phyloP scores from a whole-genome alignment of 1,140 invertebrate species.

The Mesaphorura yosii region DNA sequence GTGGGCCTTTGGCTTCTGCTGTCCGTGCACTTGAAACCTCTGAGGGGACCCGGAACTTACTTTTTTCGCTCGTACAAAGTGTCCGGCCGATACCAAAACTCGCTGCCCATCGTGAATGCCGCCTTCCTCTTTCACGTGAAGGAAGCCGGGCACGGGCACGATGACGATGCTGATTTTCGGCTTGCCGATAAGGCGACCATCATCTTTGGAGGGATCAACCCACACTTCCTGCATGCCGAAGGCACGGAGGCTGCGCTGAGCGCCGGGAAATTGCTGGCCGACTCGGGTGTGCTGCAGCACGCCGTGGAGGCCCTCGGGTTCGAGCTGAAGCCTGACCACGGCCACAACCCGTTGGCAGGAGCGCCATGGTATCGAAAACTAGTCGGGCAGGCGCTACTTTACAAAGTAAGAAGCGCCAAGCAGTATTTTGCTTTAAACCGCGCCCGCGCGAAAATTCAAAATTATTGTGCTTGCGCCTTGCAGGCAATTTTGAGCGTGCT shows the following conservation, averaged over 20 bases:
- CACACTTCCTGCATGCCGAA: constrained; percentile 53
- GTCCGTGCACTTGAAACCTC: constrained; percentile 23
- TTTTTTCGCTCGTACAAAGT: no score
- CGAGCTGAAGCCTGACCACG: constrained; percentile 53
- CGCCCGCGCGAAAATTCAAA: constrained; percentile 41
- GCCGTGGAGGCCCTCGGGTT: constrained; percentile 45
- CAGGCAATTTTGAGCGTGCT: constrained; percentile 36
- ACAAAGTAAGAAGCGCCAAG: constrained; percentile 50
- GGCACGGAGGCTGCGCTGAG: constrained; percentile 52
- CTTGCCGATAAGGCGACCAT: constrained; percentile 45
- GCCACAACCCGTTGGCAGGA: constrained; percentile 41
- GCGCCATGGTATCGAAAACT: constrained; percentile 49
- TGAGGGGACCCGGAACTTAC: background rate
- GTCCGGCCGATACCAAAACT: constrained; percentile 44
- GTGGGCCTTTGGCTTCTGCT: constrained; percentile 29
- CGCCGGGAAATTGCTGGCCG: constrained; percentile 42
- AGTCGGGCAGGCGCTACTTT: constrained; percentile 56
- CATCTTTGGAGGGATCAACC: constrained; percentile 56
- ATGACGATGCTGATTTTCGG: constrained; percentile 34
- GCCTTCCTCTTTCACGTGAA: constrained; percentile 35
- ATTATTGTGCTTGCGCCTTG: constrained; percentile 34
- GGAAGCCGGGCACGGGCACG: no score
- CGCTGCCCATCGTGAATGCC: constrained; percentile 38
- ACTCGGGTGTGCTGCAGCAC: constrained; percentile 41
- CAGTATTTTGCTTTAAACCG: constrained; percentile 36